Conservation (phyloP, 2,113 vertebrate genomes). For the Merops nubicus region DNA sequence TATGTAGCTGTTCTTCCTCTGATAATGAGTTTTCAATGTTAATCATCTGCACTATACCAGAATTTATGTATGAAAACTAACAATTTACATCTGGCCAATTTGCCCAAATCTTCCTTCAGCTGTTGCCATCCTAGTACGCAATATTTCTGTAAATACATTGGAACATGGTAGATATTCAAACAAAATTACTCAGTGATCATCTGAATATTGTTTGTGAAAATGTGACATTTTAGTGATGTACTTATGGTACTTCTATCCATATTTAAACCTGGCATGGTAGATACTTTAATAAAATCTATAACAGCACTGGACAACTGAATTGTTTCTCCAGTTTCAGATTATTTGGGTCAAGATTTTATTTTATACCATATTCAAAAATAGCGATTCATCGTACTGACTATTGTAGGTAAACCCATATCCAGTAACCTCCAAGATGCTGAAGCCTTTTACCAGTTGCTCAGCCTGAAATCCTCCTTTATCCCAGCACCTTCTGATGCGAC, state of each 20-base stretch:
- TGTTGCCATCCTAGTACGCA: neutral
- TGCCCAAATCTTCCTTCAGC: neutral
- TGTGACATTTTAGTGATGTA: neutral
- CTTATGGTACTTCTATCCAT: neutral
- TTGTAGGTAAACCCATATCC: neutral
- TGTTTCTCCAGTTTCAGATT: neutral
- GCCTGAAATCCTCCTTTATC: neutral
- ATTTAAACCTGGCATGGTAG: rapidly evolving
- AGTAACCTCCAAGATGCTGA: neutral
- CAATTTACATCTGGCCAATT: neutral
- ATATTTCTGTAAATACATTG: neutral
- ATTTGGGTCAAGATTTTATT: neutral
- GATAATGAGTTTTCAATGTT: neutral
- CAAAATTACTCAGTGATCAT: neutral
- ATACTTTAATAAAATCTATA: neutral
- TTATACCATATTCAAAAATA: neutral
- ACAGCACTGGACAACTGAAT: neutral
- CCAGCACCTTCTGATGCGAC: neutral
- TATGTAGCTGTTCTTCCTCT: neutral
- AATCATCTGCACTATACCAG: neutral
- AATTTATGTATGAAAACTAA: neutral
- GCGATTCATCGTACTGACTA: neutral
- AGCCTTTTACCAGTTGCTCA: neutral
- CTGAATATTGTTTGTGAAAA: neutral
- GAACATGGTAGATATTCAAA: neutral